Evolutionary conservation across 2,888 invertebrate species (phyloP), one percentile per base, ranked within the genome.

Genomic region (Metallyticus violacea): DNA sequence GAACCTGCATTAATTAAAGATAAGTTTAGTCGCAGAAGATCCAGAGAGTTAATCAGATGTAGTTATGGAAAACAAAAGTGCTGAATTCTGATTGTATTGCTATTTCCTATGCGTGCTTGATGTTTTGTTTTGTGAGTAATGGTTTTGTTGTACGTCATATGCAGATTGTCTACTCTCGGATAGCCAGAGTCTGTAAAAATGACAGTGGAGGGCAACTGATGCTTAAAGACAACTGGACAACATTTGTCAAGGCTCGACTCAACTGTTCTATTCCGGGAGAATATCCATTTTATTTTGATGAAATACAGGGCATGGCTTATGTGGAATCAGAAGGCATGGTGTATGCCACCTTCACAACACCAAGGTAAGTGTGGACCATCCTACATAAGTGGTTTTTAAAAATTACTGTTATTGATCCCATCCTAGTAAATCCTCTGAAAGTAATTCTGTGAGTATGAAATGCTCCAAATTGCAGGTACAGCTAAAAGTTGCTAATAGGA

Each of bases 131-230:
- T 62, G 15, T 62, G n/a, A n/a, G n/a, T 15, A 62, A 62, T 62
- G 40, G 3, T 4, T 62, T 62, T 62, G 40, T 6, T 62, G 22
- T 62, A 62, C 22, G 9, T 62, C 22, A 22, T 62, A 1, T 87
- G 85, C 92, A 97, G 97, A 95, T 94, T 89, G 94, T 98, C 77
- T 98, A 97, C 92, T 98, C 98, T 1, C 94, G 98, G 89, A 97
- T 98, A 86, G 98, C 97, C 0, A 94, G 98, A 85, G 96, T 98
- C 2, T 98, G 98, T 91, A 98, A 98, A 92, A 96, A 96, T 90
- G 98, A 99, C 91, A 93, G 94, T 2, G 97, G 97, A n/a, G 92
- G 92, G 2, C 94, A 95, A 89, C 92, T 95, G 87, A 93, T 96
- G 91, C 93, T 96, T 91, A 95, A 95, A 89, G 96, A 97, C 89